Percentiles rank a stretch among this genome's conserved stretches.
These are phyloP conservation scores for Thysanoteuthis rhombus DNA, from an alignment of 2,888 invertebrate species.

Conservation along the genomic window DNA sequence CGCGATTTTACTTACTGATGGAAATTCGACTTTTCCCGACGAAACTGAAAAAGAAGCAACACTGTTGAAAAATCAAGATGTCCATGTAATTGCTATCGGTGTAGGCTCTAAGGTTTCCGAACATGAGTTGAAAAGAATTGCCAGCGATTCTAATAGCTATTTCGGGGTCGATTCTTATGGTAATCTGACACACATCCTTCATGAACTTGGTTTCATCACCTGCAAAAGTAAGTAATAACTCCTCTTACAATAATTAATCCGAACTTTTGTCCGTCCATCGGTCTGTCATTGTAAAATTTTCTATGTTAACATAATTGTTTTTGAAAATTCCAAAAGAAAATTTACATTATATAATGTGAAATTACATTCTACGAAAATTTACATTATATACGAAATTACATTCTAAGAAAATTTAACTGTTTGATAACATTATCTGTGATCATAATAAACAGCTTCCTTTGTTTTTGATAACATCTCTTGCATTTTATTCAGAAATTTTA, in stretches of 20 bases:
- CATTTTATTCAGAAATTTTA: too few relatives aligned
- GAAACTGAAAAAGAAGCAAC: not conserved
- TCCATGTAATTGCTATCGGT: not conserved
- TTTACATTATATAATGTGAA: too few relatives aligned
- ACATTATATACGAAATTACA: too few relatives aligned
- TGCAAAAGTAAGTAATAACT: not conserved
- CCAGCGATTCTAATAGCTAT: not conserved
- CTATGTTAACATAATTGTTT: too few relatives aligned
- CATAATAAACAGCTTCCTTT: too few relatives aligned
- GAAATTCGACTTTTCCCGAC: not conserved
- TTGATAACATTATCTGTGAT: too few relatives aligned
- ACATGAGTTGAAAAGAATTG: not conserved
- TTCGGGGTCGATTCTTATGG: not conserved
- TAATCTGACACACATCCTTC: not conserved
- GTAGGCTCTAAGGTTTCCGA: not conserved
- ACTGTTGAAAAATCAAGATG: not conserved
- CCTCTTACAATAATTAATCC: not conserved
- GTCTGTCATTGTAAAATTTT: too few relatives aligned
- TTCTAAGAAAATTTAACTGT: too few relatives aligned
- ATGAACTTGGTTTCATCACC: not conserved
- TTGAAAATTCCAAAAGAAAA: too few relatives aligned
- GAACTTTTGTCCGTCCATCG: not conserved
- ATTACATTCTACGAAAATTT: too few relatives aligned
- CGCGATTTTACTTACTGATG: not conserved
- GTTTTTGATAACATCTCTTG: too few relatives aligned